These are phyloP conservation scores for Myripristis murdjan DNA, from an alignment of 2,797 vertebrate species.

Conservation along the genomic window DNA sequence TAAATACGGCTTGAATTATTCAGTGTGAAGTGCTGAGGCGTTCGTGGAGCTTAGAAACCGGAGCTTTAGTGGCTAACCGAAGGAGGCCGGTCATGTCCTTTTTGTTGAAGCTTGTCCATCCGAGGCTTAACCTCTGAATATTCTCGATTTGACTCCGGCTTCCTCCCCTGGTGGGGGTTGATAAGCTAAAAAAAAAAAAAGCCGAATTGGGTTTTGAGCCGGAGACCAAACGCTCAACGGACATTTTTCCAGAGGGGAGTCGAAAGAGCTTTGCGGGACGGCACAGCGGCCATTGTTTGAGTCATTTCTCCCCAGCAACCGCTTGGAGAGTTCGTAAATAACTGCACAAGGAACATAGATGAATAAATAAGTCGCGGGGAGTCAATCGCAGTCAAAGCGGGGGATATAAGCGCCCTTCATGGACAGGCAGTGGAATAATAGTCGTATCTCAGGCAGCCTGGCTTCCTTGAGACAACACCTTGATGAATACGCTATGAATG, in stretches of 20 bases:
- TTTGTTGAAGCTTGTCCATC: too few relatives aligned
- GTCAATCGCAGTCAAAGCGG: conserved; percentile 2
- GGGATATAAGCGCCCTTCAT: conserved; percentile 8
- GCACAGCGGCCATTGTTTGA: conserved; percentile 31
- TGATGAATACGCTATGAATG: conserved; percentile 62
- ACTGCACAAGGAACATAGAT: conserved; percentile 26
- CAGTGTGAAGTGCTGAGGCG: background rate
- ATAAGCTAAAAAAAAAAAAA: background rate
- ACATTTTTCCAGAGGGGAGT: conserved; percentile 3
- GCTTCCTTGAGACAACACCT: conserved; percentile 33
- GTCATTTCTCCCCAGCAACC: conserved; percentile 33
- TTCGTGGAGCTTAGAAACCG: background rate
- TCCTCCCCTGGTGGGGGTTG: too few relatives aligned
- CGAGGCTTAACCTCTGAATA: too few relatives aligned
- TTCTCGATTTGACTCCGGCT: too few relatives aligned
- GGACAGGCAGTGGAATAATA: conserved; percentile 39
- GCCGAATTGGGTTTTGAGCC: conserved; percentile 7
- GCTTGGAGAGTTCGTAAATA: conserved; percentile 45
- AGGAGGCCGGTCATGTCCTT: too few relatives aligned
- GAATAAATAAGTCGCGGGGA: conserved; percentile 31
- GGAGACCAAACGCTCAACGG: conserved; percentile 23
- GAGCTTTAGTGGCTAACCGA: background rate
- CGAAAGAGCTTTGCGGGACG: conserved; percentile 8
- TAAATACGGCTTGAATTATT: background rate
- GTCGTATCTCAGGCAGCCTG: conserved; percentile 29